A percentile compares a stretch with the other conserved stretches of the same genome.
Conservation (phyloP, 1,140 invertebrate genomes). For the Procambarus virginalis region DNA sequence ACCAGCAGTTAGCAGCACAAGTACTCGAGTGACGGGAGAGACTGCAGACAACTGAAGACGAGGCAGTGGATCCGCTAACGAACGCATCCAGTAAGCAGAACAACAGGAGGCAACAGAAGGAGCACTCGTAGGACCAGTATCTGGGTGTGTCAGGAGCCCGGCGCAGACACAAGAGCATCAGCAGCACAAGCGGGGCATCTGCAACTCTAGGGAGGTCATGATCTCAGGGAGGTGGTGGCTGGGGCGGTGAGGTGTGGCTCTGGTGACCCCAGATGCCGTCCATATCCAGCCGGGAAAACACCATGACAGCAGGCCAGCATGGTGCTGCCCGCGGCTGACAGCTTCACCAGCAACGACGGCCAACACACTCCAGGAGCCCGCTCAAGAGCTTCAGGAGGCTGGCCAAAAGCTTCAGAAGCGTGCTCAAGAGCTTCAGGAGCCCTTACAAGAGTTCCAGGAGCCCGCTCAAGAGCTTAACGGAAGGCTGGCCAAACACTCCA, state of each 20-base stretch:
- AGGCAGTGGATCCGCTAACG: too few species aligned
- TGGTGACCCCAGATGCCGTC: conserved; percentile 9
- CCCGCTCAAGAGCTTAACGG: not conserved
- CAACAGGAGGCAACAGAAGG: not conserved
- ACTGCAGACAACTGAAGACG: too few species aligned
- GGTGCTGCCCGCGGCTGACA: not conserved
- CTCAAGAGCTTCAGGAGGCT: not conserved
- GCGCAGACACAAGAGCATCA: not conserved
- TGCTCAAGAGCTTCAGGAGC: not conserved
- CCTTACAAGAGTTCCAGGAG: not conserved
- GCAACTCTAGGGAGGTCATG: not conserved
- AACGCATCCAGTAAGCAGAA: not conserved
- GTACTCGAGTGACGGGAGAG: too few species aligned
- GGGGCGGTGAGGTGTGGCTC: conserved; percentile 16
- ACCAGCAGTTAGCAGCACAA: too few species aligned
- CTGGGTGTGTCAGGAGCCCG: not conserved
- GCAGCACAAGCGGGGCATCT: not conserved
- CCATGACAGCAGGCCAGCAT: conserved; percentile 23
- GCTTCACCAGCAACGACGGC: not conserved
- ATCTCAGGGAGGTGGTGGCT: conserved; percentile 8
- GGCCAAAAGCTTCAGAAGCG: not conserved
- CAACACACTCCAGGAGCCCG: not conserved
- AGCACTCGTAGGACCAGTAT: not conserved
- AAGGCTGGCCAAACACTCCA: not conserved
- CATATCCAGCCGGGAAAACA: not conserved